Conservation (phyloP, 1,140 invertebrate genomes). For the Thrips palmi region DNA sequence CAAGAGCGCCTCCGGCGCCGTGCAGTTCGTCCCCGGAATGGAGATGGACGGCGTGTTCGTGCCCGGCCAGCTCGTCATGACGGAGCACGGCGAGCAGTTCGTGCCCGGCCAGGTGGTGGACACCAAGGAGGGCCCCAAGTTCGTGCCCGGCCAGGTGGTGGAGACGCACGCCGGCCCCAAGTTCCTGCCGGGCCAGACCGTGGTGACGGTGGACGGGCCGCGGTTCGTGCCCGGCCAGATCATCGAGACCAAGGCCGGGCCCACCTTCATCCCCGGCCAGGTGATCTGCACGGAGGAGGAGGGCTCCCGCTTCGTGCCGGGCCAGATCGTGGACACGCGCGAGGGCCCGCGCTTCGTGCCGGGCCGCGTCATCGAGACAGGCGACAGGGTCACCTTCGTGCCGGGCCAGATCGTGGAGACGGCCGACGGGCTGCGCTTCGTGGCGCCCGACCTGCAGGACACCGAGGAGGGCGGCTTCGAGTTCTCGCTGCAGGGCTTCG, state of each 20-base stretch:
- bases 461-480: conserved; percentile 41
- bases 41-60: conserved; percentile 43
- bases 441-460: conserved; percentile 45
- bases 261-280: conserved; percentile 53
- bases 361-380: conserved; percentile 45
- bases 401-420: conserved; percentile 53
- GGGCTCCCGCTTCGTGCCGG: conserved; percentile 48
- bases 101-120: conserved; percentile 37
- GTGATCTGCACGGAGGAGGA: conserved; percentile 50
- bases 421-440: conserved; percentile 45
- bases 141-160: conserved; percentile 51
- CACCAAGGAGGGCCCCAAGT: conserved; percentile 33
- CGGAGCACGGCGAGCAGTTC: conserved; percentile 48
- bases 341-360: conserved; percentile 53
- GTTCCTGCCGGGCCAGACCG: conserved; percentile 50
- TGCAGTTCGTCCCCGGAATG: conserved; percentile 49
- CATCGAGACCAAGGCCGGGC: conserved; percentile 47
- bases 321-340: conserved; percentile 50
- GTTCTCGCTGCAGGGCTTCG: conserved; percentile 56
- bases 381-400: conserved; percentile 45
- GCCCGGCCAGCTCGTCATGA: conserved; percentile 48
- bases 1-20: conserved; percentile 34
- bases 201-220: conserved; percentile 43
- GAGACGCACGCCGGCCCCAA: conserved; percentile 44
- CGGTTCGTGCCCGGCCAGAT: conserved; percentile 52